A percentile compares a stretch with the other conserved stretches of the same genome.
Conservation (phyloP, 23 tunicate genomes). For the Oikopleura albicans region DNA sequence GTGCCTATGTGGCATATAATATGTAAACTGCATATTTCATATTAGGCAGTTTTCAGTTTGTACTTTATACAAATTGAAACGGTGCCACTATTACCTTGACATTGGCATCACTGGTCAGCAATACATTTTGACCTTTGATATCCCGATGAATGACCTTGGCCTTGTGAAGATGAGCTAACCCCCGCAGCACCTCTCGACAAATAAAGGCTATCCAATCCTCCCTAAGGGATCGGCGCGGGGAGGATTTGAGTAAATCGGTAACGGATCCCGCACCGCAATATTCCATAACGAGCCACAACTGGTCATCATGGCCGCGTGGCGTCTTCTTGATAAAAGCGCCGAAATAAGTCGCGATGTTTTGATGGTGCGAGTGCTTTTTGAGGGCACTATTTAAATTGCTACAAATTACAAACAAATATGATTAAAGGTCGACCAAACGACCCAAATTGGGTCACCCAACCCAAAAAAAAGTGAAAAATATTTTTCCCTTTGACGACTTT, state of each 20-base stretch:
- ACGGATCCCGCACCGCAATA: background rate
- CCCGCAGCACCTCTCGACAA: background rate
- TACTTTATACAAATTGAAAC: no score
- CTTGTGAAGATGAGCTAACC: background rate
- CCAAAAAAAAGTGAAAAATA: no score
- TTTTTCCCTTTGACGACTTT: no score
- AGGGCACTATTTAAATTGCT: conserved; percentile 57
- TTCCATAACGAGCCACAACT: background rate
- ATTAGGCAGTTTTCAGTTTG: no score
- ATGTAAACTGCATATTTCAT: no score
- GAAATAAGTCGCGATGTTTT: background rate
- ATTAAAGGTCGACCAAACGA: no score
- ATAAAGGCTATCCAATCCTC: background rate
- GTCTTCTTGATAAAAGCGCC: background rate
- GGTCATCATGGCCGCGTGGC: background rate
- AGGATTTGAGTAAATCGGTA: background rate
- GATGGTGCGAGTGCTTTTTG: background rate
- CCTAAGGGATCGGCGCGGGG: background rate
- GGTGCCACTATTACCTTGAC: no score
- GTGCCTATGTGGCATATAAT: no score
- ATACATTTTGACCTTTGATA: background rate
- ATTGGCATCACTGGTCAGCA: background rate
- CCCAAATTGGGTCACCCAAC: no score
- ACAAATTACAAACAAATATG: no score
- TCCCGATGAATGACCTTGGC: background rate